Percentiles rank a stretch among this genome's conserved stretches.
Conservation (phyloP, 1,140 invertebrate genomes). For the Papilio dardanus region DNA sequence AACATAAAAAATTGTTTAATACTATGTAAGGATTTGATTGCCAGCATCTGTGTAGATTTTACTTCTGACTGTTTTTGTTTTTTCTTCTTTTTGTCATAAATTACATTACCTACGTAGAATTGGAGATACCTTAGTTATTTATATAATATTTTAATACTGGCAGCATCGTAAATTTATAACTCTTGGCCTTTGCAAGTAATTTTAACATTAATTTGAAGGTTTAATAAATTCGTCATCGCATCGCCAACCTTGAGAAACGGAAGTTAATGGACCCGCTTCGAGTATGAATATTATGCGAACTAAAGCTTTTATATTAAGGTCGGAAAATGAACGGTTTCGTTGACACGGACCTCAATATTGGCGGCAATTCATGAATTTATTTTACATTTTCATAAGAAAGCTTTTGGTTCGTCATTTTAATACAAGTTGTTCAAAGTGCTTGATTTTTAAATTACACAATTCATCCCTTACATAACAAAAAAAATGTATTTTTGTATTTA, state of each 20-base stretch:
- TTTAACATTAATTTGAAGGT: conserved; percentile 33
- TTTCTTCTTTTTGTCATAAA: too few relatives aligned
- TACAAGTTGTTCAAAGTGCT: not conserved
- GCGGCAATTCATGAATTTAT: conserved; percentile 44
- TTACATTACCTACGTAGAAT: too few relatives aligned
- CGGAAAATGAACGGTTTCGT: conserved; percentile 34
- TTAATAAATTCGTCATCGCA: conserved; percentile 36
- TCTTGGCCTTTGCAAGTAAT: not conserved
- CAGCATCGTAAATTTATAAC: not conserved
- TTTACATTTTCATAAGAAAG: conserved; percentile 39
- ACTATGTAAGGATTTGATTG: too few relatives aligned
- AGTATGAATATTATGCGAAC: conserved; percentile 59
- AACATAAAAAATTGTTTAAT: too few relatives aligned
- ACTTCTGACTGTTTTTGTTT: not conserved
- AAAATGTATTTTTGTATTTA: too few relatives aligned
- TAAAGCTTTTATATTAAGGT: conserved; percentile 56
- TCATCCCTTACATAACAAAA: too few relatives aligned
- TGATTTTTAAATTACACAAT: too few relatives aligned
- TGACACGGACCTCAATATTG: conserved; percentile 40
- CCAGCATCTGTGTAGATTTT: too few relatives aligned
- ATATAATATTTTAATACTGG: not conserved
- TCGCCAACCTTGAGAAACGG: conserved; percentile 47
- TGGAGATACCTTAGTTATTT: not conserved
- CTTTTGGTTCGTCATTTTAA: not conserved
- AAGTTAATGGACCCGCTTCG: conserved; percentile 49